phyloP scores from a whole-genome alignment of 2,888 invertebrate genomes.

The Acanthopleura granulata region DNA sequence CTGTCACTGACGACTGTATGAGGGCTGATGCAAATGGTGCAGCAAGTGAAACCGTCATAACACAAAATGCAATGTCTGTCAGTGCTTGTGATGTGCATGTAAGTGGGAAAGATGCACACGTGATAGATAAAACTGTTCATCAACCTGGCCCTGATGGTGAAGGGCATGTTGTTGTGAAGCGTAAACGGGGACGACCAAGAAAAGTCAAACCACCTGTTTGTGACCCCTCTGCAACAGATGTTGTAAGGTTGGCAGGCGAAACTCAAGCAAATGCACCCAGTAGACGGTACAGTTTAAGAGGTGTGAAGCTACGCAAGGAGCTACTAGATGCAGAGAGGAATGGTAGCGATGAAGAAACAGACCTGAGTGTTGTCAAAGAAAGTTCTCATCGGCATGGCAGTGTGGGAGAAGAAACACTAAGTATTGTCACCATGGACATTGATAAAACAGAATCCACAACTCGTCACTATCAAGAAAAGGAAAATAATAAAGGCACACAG shows the following conservation, averaged over 20 bases:
- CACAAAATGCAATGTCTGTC: too few species aligned
- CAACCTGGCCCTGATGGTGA: too few species aligned
- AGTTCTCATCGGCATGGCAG: not conserved
- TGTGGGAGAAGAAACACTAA: not conserved
- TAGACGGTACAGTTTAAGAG: constrained; percentile 39
- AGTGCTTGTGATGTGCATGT: too few species aligned
- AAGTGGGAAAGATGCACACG: too few species aligned
- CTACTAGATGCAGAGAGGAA: constrained; percentile 43
- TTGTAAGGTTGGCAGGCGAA: not conserved
- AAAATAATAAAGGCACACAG: not conserved
- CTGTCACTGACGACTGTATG: too few species aligned
- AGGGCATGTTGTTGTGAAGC: too few species aligned
- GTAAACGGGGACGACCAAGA: constrained; percentile 24
- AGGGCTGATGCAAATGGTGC: too few species aligned
- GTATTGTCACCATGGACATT: not conserved
- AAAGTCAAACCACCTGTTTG: constrained; percentile 17
- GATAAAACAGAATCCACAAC: not conserved
- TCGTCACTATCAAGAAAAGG: not conserved
- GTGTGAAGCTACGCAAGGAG: constrained; percentile 39
- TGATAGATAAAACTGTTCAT: too few species aligned
- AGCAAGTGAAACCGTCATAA: too few species aligned
- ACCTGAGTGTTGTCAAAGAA: not conserved
- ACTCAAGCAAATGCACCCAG: not conserved
- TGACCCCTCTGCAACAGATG: not conserved
- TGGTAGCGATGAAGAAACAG: constrained; percentile 11